Percentiles rank a stretch among this genome's conserved stretches.
phyloP scores from a whole-genome alignment of 2,797 vertebrate genomes.

The Notoglanidium macrostoma region DNA sequence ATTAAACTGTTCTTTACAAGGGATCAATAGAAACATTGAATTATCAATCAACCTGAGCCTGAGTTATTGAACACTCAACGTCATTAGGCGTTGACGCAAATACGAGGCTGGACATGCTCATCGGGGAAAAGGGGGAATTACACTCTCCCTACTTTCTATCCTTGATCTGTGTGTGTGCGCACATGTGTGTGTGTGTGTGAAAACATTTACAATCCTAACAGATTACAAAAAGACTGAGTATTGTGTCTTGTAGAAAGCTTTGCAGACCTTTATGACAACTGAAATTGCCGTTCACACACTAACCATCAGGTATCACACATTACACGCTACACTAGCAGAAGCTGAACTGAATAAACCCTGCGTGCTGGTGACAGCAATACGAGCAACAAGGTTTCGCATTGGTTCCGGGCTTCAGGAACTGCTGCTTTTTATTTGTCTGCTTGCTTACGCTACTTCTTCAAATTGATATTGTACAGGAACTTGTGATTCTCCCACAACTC shows the following conservation, averaged over 20 bases:
- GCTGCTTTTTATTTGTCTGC: neutral
- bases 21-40: slow-evolving; percentile 40
- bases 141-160: neutral
- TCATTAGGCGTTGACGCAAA: slow-evolving; percentile 37
- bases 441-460: neutral
- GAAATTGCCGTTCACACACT: neutral
- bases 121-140: slow-evolving; percentile 18
- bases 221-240: neutral
- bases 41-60: slow-evolving; percentile 36
- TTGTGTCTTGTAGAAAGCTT: neutral
- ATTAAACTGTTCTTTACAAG: slow-evolving; percentile 35
- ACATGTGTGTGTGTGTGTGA: neutral
- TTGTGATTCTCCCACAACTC: neutral
- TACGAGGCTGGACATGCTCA: neutral
- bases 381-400: neutral
- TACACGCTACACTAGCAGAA: neutral
- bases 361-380: neutral
- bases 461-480: neutral
- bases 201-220: neutral
- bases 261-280: neutral
- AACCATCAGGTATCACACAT: neutral
- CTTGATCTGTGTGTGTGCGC: neutral
- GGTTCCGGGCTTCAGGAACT: neutral
- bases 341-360: neutral
- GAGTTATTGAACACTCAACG: slow-evolving; percentile 33